Evolutionary conservation across 2,113 vertebrate genomes (phyloP), one percentile per base, ranked within the genome.

Genomic region (Cheirogaleus medius): DNA sequence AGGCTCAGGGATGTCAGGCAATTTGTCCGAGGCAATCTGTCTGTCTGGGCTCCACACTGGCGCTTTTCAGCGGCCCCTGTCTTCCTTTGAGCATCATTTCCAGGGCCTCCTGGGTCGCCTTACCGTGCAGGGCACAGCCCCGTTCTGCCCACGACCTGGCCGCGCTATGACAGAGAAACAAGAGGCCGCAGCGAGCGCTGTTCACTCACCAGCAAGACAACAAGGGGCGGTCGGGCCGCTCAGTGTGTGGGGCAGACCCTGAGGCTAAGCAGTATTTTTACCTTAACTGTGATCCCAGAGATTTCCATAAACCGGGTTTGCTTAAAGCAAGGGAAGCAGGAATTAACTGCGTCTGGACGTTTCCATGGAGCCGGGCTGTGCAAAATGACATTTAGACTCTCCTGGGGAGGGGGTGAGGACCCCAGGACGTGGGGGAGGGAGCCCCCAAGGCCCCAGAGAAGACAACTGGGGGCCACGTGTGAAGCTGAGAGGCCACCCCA

Each of bases 301-400:
- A 47, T 29, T 91, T 56, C 85, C 52, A 3, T 10, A 25, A 39
- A 63, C 37, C n/a, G 0, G 20, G n/a, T n/a, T 37, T 60, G 54
- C 81, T 92, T 81, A 68, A 60, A 80, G 44, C 83, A 42, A 82
- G 54, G 80, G n/a, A 81, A 21, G 42, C 17, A 11, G 15, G 66
- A 18, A 74, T 92, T 78, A n/a, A 64, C 76, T 15, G n/a, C 80
- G 66, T n/a, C 87, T 84, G 82, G 85, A 2, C 0, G 39, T 83
- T 91, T 93, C 91, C 97, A 74, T 25, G 77, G 89, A 96, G 66
- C 85, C 6, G 21, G 63, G 42, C 32, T 64, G 74, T 44, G 32
- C 25, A 47, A 66, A 74, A 91, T 5, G 80, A 52, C 52, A 27
- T 0, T 87, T 54, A 54, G 76, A 73, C 8, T 69, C 25, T 85